These are phyloP conservation scores for Phenganax marumi DNA, from an alignment of 92 coral and sea anemone species.

Conservation along the genomic window DNA sequence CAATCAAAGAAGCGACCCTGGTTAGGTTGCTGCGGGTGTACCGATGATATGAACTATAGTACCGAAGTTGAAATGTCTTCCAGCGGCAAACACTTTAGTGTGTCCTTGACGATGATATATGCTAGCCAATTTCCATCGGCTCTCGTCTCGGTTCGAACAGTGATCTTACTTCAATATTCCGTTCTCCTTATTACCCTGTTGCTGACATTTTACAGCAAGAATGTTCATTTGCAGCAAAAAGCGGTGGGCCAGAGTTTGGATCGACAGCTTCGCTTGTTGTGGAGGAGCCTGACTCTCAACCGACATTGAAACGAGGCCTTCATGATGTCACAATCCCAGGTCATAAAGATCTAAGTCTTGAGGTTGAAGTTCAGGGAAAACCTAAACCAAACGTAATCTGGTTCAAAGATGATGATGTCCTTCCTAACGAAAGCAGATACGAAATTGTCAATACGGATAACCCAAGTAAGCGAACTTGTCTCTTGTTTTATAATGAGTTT, in stretches of 20 bases:
- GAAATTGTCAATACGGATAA: conserved; percentile 46
- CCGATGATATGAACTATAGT: no score
- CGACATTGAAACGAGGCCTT: no score
- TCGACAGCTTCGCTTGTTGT: conserved; percentile 17
- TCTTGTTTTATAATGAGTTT: no score
- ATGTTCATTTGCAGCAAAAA: conserved; percentile 40
- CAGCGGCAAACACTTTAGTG: not conserved
- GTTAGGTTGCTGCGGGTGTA: no score
- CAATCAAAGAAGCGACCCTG: no score
- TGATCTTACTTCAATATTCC: no score
- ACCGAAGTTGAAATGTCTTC: not conserved
- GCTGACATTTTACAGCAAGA: not conserved
- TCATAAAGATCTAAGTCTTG: conserved; percentile 56
- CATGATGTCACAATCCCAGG: no score
- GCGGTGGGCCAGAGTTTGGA: conserved; percentile 50
- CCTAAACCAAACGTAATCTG: conserved; percentile 81
- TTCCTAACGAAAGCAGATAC: conserved; percentile 40
- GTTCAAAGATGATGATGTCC: conserved; percentile 64
- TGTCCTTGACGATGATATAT: no score
- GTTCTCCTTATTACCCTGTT: not conserved
- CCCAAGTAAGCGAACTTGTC: conserved; percentile 19
- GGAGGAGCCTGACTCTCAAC: no score
- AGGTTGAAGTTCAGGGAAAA: conserved; percentile 70
- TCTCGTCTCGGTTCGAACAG: no score
- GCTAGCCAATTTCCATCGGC: no score